Base-by-base conservation (phyloP, 2,113 vertebrate species). In the Beaufortia kweichowensis region DNA sequence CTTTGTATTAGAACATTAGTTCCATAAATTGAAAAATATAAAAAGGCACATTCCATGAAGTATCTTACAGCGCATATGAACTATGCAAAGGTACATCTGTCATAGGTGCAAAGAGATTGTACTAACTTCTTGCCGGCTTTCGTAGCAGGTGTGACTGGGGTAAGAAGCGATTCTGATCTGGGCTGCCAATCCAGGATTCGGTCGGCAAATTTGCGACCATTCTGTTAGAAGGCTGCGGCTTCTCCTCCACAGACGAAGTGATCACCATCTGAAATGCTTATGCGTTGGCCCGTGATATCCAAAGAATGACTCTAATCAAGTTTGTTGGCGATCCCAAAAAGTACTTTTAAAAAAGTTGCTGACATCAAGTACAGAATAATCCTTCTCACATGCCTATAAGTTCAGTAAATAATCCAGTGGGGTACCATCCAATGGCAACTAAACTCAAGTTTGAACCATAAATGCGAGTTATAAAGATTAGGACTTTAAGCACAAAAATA, bases 81-180 rank as follows among this genome's bases (percentile, higher is more conserved):
- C n/a, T 23, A 43, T 17, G 11, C 17, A 39, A 3, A 24, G 59
- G 60, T 56, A 56, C 68, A 70, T 23, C 62, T 79, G 26, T 75
- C 41, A 55, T 24, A 53, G 55, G 41, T 24, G 73, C 8, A 70
- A 64, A 66, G 11, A 62, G 80, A 70, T 53, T 10, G 35, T 87
- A 93, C 94, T 92, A 89, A 95, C 94, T 94, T 92, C 90, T 92
- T 46, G 87, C 86, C 39, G 93, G 91, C 85, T 94, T 93, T 79
- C 89, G 91, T 84, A 91, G 90, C 85, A 93, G 89, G 79, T 85
- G 88, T 33, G 89, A 76, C 26, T 86, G 86, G 10, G 88, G 89
- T 78, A 87, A 86, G 79, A 82, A 90, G 77, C 85, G 86, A 71
- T 79, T 86, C 17, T 88, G 89, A 77, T 91, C 88, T 76, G 87